These are phyloP conservation scores for Tethya wilhelma DNA, from an alignment of 37 sponge, comb jelly and placozoan species.

Conservation along the genomic window DNA sequence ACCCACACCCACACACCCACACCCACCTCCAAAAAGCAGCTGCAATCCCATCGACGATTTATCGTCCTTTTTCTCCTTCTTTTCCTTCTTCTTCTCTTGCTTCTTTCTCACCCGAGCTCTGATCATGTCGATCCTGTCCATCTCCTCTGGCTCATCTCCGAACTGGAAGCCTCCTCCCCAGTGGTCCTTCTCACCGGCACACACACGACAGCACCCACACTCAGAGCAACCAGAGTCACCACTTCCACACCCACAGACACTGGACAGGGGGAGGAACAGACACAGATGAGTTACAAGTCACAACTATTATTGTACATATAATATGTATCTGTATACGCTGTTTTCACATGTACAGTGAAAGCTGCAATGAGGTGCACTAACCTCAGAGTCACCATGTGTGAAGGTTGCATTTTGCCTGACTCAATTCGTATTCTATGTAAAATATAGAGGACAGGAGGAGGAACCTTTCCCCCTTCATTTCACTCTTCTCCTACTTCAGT, in stretches of 20 bases:
- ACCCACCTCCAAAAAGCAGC: conserved; percentile 70
- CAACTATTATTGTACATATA: neutral
- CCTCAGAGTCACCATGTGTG: neutral
- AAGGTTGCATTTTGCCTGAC: neutral
- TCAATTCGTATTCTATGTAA: neutral
- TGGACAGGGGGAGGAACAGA: conserved; percentile 12
- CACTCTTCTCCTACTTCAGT: no score
- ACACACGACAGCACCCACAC: conserved; percentile 93
- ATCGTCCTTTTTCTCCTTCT: conserved; percentile 47
- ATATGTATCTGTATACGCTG: neutral
- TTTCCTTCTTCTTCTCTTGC: conserved; percentile 24
- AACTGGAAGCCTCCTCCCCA: conserved; percentile 47
- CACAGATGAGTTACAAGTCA: neutral
- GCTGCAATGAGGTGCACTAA: no score
- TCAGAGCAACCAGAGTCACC: conserved; percentile 91
- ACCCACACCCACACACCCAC: neutral
- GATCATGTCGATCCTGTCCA: conserved; percentile 13
- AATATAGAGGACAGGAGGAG: neutral
- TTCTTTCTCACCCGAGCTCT: neutral
- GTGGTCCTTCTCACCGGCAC: conserved; percentile 75
- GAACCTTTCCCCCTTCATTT: neutral
- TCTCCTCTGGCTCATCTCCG: conserved; percentile 37
- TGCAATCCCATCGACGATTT: conserved; percentile 56
- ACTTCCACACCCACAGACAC: conserved; percentile 94
- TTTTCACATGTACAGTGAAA: no score